Conservation (phyloP, 2,888 invertebrate genomes). For the Brachypterus glaber region DNA sequence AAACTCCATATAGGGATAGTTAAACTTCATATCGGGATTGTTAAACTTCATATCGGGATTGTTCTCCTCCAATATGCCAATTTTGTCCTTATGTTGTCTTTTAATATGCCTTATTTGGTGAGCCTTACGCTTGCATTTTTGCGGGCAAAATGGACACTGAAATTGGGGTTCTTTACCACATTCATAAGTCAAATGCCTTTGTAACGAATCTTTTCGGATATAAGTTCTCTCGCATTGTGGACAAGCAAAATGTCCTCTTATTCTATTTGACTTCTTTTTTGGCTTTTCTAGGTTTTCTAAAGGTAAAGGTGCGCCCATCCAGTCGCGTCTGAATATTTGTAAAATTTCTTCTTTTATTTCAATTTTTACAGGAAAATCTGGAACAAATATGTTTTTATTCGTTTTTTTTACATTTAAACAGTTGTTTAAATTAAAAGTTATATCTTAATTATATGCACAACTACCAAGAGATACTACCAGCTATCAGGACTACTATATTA, state of each 20-base stretch:
- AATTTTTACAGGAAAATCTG: constrained; percentile 33
- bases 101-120: constrained; percentile 49
- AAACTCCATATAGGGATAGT: too few species aligned
- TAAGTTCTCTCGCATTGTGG: constrained; percentile 68
- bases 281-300: constrained; percentile 16
- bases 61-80: constrained; percentile 42
- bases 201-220: constrained; percentile 67
- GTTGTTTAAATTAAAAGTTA: too few species aligned
- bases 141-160: constrained; percentile 60
- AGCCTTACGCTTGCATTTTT: constrained; percentile 57
- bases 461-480: too few species aligned
- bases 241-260: constrained; percentile 46
- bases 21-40: too few species aligned
- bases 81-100: constrained; percentile 45
- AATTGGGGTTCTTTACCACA: constrained; percentile 63
- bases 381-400: too few species aligned
- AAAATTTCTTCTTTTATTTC: constrained; percentile 28
- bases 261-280: constrained; percentile 27
- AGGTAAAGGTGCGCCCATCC: constrained; percentile 2
- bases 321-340: constrained; percentile 14
- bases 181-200: constrained; percentile 67
- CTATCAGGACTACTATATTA: too few species aligned
- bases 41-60: constrained; percentile 33
- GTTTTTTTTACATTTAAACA: too few species aligned
- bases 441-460: too few species aligned